phyloP scores from a whole-genome alignment of 2,888 invertebrate species.

The Phortica magna region DNA sequence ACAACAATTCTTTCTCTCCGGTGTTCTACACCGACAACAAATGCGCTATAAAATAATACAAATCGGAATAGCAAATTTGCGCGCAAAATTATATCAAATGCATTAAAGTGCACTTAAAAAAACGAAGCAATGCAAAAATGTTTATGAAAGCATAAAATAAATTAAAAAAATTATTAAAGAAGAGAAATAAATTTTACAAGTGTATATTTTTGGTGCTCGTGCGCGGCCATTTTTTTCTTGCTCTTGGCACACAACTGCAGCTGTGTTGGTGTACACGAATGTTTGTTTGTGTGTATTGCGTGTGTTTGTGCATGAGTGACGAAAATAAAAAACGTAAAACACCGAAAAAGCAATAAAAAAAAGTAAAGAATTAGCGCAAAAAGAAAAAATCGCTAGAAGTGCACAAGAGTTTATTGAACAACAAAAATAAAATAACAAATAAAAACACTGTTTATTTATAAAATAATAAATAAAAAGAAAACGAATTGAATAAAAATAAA shows the following conservation, averaged over 20 bases:
- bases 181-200: slow-evolving; percentile 30
- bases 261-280: slow-evolving; percentile 22
- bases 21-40: neutral
- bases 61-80: slow-evolving; percentile 17
- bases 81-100: slow-evolving; percentile 9
- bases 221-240: slow-evolving; percentile 75
- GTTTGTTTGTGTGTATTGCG: slow-evolving; percentile 31
- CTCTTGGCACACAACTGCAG: slow-evolving; percentile 43
- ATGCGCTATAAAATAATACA: slow-evolving; percentile 6
- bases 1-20: slow-evolving; percentile 39
- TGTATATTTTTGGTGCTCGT: slow-evolving; percentile 67
- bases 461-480: slow-evolving; percentile 14
- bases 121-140: neutral
- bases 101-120: slow-evolving; percentile 11
- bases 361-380: slow-evolving; percentile 41
- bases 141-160: neutral
- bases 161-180: slow-evolving; percentile 19
- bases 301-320: slow-evolving; percentile 52
- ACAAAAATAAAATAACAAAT: slow-evolving; percentile 23
- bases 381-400: slow-evolving; percentile 36
- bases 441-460: neutral
- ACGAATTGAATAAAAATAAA: slow-evolving; percentile 13
- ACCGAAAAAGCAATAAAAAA: slow-evolving; percentile 33
- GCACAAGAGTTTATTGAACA: slow-evolving; percentile 49
- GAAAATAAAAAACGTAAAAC: slow-evolving; percentile 44